These are phyloP conservation scores for Nudaria mundana DNA, from an alignment of 2,888 invertebrate genomes.

Conservation along the genomic window DNA sequence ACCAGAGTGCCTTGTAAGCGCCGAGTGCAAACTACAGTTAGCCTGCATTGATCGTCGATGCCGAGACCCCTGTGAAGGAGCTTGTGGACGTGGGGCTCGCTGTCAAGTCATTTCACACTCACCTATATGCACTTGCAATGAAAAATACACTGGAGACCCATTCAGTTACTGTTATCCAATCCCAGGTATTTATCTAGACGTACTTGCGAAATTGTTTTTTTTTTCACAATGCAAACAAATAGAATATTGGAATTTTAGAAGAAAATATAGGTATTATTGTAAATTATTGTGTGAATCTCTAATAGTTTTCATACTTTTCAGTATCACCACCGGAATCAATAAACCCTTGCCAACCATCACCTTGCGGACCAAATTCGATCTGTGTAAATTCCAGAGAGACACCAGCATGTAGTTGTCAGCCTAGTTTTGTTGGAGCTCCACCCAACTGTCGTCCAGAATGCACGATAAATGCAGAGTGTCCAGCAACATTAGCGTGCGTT, in stretches of 20 bases:
- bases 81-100: conserved; percentile 86
- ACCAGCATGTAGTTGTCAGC: conserved; percentile 83
- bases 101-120: conserved; percentile 89
- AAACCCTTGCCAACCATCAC: conserved; percentile 85
- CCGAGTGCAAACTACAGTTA: conserved; percentile 85
- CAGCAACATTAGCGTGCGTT: conserved; percentile 83
- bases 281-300: too few relatives aligned
- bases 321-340: conserved; percentile 37
- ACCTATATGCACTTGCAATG: conserved; percentile 86
- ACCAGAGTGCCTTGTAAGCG: conserved; percentile 88
- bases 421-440: conserved; percentile 83
- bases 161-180: conserved; percentile 83
- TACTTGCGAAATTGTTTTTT: background rate
- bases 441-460: conserved; percentile 87
- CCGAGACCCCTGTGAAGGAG: conserved; percentile 87
- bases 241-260: too few relatives aligned
- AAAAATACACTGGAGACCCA: conserved; percentile 86
- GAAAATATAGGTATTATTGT: too few relatives aligned
- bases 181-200: conserved; percentile 66
- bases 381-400: conserved; percentile 83
- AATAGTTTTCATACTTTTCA: conserved; percentile 24
- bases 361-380: conserved; percentile 84
- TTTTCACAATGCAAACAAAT: too few relatives aligned
- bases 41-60: conserved; percentile 87
- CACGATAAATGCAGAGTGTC: conserved; percentile 85